Evolutionary conservation across 2,888 invertebrate genomes (phyloP).

Genomic region (Andricus curvator): DNA sequence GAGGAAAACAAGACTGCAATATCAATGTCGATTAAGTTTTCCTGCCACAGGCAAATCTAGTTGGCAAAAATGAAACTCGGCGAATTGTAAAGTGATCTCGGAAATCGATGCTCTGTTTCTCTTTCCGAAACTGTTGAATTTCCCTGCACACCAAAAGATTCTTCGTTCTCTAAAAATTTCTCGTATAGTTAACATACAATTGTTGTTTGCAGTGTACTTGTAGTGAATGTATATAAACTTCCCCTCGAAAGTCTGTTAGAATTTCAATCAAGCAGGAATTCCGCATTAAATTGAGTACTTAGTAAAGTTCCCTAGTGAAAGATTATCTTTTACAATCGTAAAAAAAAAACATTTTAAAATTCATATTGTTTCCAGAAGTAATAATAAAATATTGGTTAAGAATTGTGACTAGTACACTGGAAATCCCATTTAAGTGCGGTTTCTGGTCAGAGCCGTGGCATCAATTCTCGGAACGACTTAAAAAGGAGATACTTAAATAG

Average conservation of each 20-base stretch:
- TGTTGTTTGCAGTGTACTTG: neutral
- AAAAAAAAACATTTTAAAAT: too few species aligned
- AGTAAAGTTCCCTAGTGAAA: neutral
- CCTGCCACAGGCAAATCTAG: neutral
- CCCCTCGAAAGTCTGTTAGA: neutral
- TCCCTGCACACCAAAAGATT: neutral
- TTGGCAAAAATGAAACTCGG: neutral
- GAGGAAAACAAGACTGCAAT: neutral
- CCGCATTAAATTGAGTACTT: neutral
- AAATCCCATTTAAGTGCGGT: too few species aligned
- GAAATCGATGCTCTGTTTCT: constrained; percentile 23
- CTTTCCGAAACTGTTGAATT: constrained; percentile 14
- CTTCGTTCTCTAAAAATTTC: neutral
- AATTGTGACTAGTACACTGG: too few species aligned
- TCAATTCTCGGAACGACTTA: too few species aligned
- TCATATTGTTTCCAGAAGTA: too few species aligned
- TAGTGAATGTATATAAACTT: neutral
- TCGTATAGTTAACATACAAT: neutral
- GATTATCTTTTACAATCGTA: too few species aligned
- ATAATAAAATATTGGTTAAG: too few species aligned
- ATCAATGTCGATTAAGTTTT: constrained; percentile 25
- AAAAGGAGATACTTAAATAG: too few species aligned
- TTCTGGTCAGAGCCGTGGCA: too few species aligned
- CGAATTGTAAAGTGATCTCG: neutral
- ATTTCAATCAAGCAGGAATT: neutral